These are phyloP conservation scores for Pandion haliaetus DNA, from an alignment of 2,113 vertebrate species.

Conservation along the genomic window DNA sequence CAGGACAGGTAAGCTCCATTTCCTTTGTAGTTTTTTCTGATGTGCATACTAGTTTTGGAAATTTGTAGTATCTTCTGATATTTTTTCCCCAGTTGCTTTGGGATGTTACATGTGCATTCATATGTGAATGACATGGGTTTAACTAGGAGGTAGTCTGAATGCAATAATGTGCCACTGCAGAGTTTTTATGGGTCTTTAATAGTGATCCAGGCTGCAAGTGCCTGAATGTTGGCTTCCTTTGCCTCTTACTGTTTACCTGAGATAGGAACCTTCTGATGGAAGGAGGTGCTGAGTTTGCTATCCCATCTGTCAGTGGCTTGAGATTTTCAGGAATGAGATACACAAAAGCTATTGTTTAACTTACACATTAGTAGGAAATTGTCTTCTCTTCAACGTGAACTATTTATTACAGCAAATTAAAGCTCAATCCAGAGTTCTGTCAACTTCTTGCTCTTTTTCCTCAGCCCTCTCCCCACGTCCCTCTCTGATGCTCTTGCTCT, in stretches of 20 bases:
- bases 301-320: background rate
- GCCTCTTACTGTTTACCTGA: background rate
- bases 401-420: background rate
- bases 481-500: background rate
- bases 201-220: background rate
- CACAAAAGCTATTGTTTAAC: background rate
- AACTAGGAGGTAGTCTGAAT: background rate
- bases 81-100: background rate
- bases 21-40: background rate
- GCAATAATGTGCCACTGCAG: background rate
- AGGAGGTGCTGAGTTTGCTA: background rate
- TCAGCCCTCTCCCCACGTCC: background rate
- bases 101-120: background rate
- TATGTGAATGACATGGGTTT: background rate
- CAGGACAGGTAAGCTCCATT: background rate
- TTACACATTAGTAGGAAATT: background rate
- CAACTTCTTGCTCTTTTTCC: background rate
- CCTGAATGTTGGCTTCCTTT: background rate
- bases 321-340: background rate
- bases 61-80: background rate
- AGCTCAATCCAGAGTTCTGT: background rate
- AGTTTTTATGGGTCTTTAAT: background rate
- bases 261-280: background rate
- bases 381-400: background rate
- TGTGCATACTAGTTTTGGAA: background rate